Percentiles rank a stretch among this genome's conserved stretches.
phyloP scores from a whole-genome alignment of 1,140 invertebrate species.

The Oryctes rhinoceros region DNA sequence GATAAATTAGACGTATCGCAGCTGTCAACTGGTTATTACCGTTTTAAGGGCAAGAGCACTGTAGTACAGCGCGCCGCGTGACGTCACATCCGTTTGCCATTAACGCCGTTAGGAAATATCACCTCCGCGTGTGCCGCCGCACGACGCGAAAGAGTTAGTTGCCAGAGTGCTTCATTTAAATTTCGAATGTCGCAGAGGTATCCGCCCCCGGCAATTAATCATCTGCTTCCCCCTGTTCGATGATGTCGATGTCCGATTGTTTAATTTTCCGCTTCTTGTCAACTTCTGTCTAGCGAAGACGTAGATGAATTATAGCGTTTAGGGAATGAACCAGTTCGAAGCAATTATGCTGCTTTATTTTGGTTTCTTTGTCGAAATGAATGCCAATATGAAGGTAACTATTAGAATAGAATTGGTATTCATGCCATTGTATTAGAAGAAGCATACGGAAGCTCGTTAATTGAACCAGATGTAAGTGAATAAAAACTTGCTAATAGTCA shows the following conservation, averaged over 20 bases:
- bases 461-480: too few species aligned
- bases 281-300: conserved; percentile 13
- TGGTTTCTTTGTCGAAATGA: neutral
- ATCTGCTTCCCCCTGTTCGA: conserved; percentile 4
- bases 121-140: conserved; percentile 4
- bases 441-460: too few species aligned
- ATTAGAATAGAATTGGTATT: too few species aligned
- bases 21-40: conserved; percentile 55
- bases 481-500: too few species aligned
- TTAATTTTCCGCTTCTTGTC: conserved; percentile 34
- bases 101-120: conserved; percentile 44
- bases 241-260: conserved; percentile 26
- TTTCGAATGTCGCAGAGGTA: neutral
- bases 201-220: neutral
- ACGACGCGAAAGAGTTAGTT: conserved; percentile 9
- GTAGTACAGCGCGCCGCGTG: conserved; percentile 19
- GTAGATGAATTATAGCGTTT: conserved; percentile 20
- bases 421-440: too few species aligned
- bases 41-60: conserved; percentile 46
- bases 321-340: neutral
- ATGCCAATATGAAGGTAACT: too few species aligned
- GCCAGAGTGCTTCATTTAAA: neutral
- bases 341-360: neutral
- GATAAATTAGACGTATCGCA: conserved; percentile 57
- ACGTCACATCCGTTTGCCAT: conserved; percentile 45